Evolutionary conservation across 2,113 vertebrate species (phyloP).

Genomic region (Chamaetylas fuelleborni): DNA sequence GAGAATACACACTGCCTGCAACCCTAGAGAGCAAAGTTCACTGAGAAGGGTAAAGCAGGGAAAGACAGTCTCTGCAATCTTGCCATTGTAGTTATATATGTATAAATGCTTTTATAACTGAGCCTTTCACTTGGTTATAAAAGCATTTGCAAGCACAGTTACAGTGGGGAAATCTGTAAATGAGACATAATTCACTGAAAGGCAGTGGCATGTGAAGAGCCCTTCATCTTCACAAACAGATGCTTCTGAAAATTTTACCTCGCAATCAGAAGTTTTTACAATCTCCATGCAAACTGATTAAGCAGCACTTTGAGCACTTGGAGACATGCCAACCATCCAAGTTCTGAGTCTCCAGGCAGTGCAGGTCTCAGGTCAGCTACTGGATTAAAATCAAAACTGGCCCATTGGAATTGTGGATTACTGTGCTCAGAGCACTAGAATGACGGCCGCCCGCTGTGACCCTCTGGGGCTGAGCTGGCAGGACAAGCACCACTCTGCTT

Average conservation of each 20-base stretch:
- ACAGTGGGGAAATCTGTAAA: neutral
- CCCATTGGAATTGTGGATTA: neutral
- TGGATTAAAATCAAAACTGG: neutral
- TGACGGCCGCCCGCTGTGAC: neutral
- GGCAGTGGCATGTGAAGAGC: neutral
- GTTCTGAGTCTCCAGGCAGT: neutral
- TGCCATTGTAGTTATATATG: neutral
- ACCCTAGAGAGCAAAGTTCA: neutral
- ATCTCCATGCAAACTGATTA: neutral
- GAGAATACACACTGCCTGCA: neutral
- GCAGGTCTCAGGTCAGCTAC: neutral
- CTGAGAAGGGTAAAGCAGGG: neutral
- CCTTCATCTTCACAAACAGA: neutral
- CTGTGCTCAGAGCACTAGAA: neutral
- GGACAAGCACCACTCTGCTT: neutral
- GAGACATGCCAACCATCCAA: neutral
- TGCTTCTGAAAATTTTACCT: constrained; percentile 1
- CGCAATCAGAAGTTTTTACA: neutral
- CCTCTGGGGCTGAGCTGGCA: neutral
- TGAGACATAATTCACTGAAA: neutral
- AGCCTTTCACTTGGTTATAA: neutral
- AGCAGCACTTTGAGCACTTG: neutral
- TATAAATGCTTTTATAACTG: too few relatives aligned
- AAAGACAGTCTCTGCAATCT: neutral
- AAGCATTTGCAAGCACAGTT: neutral